phyloP scores from a whole-genome alignment of 2,888 invertebrate genomes.

The Hedya salicella region DNA sequence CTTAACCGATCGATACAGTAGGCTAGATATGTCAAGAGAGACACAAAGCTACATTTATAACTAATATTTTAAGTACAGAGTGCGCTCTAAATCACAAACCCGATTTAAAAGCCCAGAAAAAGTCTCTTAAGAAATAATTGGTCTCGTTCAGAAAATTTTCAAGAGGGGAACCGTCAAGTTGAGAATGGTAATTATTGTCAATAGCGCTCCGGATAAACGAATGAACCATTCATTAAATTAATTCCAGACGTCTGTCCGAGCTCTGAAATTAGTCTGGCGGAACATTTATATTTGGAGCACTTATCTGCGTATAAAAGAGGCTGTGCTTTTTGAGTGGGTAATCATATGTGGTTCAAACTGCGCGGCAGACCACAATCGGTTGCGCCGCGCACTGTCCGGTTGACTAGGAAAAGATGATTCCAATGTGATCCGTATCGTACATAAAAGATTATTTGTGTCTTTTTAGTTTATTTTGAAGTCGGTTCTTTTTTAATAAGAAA shows the following conservation, averaged over 20 bases:
- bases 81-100: not conserved
- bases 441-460: too few species aligned
- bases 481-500: too few species aligned
- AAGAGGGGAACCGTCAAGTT: slow-evolving; percentile 41
- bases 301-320: not conserved
- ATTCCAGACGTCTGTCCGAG: slow-evolving; percentile 45
- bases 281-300: slow-evolving; percentile 43
- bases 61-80: not conserved
- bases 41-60: too few species aligned
- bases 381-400: too few species aligned
- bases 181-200: slow-evolving; percentile 50
- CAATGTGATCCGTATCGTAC: too few species aligned
- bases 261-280: slow-evolving; percentile 46
- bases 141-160: slow-evolving; percentile 45
- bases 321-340: not conserved
- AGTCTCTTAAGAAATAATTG: slow-evolving; percentile 45
- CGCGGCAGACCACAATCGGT: too few species aligned
- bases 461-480: too few species aligned
- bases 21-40: too few species aligned
- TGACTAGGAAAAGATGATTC: too few species aligned
- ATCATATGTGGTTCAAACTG: too few species aligned
- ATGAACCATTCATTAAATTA: slow-evolving; percentile 50
- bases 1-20: too few species aligned
- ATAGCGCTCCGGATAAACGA: slow-evolving; percentile 48
- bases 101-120: slow-evolving; percentile 21